Evolutionary conservation across 2,888 invertebrate species (phyloP), one percentile per base, ranked within the genome.

Genomic region (Clepsis dumicolana): DNA sequence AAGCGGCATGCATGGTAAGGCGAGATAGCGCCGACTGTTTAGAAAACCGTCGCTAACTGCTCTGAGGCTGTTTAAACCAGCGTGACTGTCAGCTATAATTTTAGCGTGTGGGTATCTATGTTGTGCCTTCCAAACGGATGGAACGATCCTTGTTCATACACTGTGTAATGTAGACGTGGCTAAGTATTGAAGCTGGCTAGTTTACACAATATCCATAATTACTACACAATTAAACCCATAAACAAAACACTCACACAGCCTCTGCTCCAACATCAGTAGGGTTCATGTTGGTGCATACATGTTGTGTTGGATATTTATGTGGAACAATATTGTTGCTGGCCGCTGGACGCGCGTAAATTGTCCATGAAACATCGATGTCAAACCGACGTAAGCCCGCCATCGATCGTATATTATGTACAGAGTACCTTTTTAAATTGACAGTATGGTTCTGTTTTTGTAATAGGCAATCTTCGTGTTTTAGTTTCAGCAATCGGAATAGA

Each of bases 361-460:
- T 73, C 75, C 77, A 75, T 77, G 75, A 75, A 79, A 75, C 77
- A 72, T 75, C 73, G 77, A 75, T 75, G 70, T 64, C 64, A 69
- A 64, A 68, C 56, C 62, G 68, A 64, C 70, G 70, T 72, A 70
- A 64, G 59, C 71, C 53, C 64, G 62, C 57, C 63, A 70, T 71
- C 73, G 74, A 76, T 77, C 72, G 71, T 63, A 29, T 52, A 68
- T 68, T 68, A 68, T 63, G 67, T 4, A 21, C 57, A 63, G 67
- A 63, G 67, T 63, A 63, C 1, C 27, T 14, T 12, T 10, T 21
- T 1, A 21, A 14, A 4, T n/a, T 24, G 10, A 12, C 24, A 24
- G 24, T 4, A 4, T 16, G 44, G 44, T 0, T 44, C 44, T 44
- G 44, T 12, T 44, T 4, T 14, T 10, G n/a, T n/a, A n/a, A n/a